These are phyloP conservation scores for Oreochromis niloticus DNA, from an alignment of 2,113 vertebrate genomes.

Conservation along the genomic window DNA sequence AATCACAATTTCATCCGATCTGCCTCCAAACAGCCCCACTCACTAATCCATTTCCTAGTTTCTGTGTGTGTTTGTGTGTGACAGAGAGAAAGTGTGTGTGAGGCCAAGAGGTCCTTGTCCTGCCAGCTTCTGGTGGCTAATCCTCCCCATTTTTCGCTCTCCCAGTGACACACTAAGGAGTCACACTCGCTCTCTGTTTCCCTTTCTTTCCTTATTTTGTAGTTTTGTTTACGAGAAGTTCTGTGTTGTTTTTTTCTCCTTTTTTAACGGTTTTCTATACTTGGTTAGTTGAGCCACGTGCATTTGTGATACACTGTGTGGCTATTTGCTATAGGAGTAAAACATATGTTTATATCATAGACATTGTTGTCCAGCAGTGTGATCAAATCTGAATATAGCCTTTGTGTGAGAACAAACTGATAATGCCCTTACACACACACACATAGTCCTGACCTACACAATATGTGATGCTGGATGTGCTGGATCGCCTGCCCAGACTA, in stretches of 20 bases:
- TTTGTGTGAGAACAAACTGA: constrained; percentile 19
- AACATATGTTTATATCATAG: constrained; percentile 52
- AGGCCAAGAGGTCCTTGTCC: constrained; percentile 23
- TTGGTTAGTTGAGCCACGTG: neutral
- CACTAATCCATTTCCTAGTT: constrained; percentile 32
- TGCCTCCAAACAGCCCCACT: constrained; percentile 32
- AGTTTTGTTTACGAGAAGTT: neutral
- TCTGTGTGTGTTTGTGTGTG: neutral
- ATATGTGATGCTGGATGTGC: neutral
- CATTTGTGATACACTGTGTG: neutral
- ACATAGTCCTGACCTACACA: constrained; percentile 3
- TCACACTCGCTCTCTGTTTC: neutral
- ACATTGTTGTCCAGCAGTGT: constrained; percentile 40
- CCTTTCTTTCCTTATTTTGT: neutral
- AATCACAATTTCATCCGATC: constrained; percentile 34
- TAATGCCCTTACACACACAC: neutral
- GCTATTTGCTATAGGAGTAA: constrained; percentile 5
- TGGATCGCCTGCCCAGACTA: constrained; percentile 6
- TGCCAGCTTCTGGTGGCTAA: constrained; percentile 25
- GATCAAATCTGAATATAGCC: constrained; percentile 33
- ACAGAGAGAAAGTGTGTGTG: neutral
- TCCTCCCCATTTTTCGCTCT: neutral
- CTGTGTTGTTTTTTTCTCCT: neutral
- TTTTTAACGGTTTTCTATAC: neutral
- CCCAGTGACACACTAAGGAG: neutral